These are phyloP conservation scores for Suricata suricatta DNA, from an alignment of 2,113 vertebrate genomes.

Conservation along the genomic window DNA sequence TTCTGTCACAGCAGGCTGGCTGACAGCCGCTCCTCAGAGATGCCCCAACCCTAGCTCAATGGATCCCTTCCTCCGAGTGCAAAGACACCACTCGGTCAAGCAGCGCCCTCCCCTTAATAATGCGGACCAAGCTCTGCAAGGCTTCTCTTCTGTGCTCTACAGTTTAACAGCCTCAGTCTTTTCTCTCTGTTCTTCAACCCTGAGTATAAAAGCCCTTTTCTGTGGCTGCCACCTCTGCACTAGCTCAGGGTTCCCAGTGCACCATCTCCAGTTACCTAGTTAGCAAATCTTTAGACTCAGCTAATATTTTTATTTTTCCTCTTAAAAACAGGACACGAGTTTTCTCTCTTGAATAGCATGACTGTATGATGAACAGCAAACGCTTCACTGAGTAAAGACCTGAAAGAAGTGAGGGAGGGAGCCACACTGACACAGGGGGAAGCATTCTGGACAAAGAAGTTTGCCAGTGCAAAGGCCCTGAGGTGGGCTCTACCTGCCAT, in stretches of 20 bases:
- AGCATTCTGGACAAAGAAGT: no score
- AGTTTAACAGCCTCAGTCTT: fast-evolving
- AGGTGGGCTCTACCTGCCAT: fast-evolving
- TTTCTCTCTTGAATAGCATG: background rate
- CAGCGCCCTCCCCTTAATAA: no score
- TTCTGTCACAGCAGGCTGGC: fast-evolving
- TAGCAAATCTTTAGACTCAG: background rate
- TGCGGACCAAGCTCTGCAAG: background rate
- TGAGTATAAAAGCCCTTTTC: background rate
- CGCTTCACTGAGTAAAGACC: background rate
- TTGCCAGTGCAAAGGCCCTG: background rate
- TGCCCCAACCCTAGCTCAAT: fast-evolving
- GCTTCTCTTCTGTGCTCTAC: background rate
- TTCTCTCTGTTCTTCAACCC: background rate
- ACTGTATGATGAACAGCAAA: background rate
- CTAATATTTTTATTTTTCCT: background rate
- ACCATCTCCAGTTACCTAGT: background rate
- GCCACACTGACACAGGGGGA: fast-evolving
- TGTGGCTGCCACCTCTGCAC: background rate
- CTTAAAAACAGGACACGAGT: background rate
- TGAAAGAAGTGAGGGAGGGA: background rate
- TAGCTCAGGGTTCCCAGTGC: background rate
- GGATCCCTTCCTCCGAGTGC: background rate
- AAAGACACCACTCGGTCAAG: no score
- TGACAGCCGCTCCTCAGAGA: no score